Conservation (phyloP, 2,888 invertebrate genomes). For the Drosophila parthenogenetica region DNA sequence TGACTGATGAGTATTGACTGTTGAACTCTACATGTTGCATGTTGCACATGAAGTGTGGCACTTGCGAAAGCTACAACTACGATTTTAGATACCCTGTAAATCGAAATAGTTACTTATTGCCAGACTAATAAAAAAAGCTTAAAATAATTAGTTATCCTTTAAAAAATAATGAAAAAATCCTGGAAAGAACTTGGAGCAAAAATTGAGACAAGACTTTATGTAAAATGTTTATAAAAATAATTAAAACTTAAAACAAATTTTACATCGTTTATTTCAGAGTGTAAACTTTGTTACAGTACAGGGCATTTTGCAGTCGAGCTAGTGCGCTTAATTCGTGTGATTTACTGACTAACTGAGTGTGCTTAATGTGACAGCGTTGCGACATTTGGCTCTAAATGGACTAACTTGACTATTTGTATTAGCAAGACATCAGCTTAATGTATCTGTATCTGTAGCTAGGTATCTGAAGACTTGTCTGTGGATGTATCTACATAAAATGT, state of each 20-base stretch:
- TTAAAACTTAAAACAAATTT: too few species aligned
- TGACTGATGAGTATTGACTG: conserved; percentile 4
- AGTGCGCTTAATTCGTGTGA: background rate
- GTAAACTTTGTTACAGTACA: background rate
- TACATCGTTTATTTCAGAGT: too few species aligned
- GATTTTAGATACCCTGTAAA: background rate
- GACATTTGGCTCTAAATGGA: conserved; percentile 51
- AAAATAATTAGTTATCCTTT: too few species aligned
- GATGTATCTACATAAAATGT: background rate
- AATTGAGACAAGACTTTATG: too few species aligned
- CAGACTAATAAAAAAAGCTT: too few species aligned
- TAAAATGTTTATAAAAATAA: too few species aligned
- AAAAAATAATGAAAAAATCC: too few species aligned
- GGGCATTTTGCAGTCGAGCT: conserved; percentile 8
- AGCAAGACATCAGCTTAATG: conserved; percentile 27
- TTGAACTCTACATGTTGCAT: background rate
- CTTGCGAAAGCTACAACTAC: background rate
- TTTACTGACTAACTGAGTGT: background rate
- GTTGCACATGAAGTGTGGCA: background rate
- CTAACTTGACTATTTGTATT: conserved; percentile 39
- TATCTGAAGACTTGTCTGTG: background rate
- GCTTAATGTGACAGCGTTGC: conserved; percentile 38
- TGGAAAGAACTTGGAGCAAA: too few species aligned
- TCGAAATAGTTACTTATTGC: too few species aligned
- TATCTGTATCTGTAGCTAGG: conserved; percentile 8